Evolutionary conservation across 2,888 invertebrate species (phyloP).

Genomic region (Oegoconia quadripuncta): DNA sequence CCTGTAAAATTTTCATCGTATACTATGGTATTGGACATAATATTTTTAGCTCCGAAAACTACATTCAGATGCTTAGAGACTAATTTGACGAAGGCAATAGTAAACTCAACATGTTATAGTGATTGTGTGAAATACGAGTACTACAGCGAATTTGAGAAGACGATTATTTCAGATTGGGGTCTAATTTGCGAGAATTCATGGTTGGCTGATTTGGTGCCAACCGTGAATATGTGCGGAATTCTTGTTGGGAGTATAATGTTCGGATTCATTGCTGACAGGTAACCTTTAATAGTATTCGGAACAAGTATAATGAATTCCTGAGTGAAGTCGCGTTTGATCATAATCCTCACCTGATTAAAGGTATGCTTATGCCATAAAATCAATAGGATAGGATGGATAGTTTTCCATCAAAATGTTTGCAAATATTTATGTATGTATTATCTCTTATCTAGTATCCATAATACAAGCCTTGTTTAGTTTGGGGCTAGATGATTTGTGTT

Average conservation of each 20-base stretch:
- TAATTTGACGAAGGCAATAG: slow-evolving; percentile 35
- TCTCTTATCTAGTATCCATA: no score
- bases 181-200: slow-evolving; percentile 81
- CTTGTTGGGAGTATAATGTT: slow-evolving; percentile 83
- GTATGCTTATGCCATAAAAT: no score
- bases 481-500: no score
- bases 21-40: slow-evolving; percentile 84
- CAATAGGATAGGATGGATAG: no score
- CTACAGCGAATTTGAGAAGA: slow-evolving; percentile 81
- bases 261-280: slow-evolving; percentile 85
- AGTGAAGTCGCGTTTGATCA: no score
- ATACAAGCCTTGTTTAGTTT: no score
- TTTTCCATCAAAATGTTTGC: no score
- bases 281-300: no score
- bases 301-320: no score
- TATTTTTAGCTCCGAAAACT: slow-evolving; percentile 83
- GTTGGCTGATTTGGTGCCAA: slow-evolving; percentile 82
- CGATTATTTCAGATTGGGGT: slow-evolving; percentile 85
- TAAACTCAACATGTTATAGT: slow-evolving; percentile 61
- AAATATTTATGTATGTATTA: no score
- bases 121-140: slow-evolving; percentile 76
- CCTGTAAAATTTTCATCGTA: slow-evolving; percentile 83
- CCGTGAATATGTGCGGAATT: slow-evolving; percentile 84
- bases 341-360: no score
- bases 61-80: slow-evolving; percentile 58